Percentiles rank a stretch among this genome's conserved stretches.
phyloP scores from a whole-genome alignment of 2,113 vertebrate genomes.

The Physeter macrocephalus region DNA sequence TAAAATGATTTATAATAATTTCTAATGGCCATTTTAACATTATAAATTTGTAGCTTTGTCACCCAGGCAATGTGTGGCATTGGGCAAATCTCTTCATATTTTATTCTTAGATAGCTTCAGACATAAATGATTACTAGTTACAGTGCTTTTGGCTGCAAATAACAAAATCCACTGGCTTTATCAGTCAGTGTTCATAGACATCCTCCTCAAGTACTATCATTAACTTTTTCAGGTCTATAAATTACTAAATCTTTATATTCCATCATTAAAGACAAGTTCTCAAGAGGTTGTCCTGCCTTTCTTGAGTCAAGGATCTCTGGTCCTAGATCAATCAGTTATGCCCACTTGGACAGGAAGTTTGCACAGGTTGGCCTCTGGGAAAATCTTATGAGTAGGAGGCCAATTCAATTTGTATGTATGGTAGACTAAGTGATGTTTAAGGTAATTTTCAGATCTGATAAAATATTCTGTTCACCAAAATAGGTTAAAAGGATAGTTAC shows the following conservation, averaged over 20 bases:
- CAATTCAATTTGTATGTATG: not conserved
- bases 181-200: not conserved
- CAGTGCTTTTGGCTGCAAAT: not conserved
- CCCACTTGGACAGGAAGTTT: not conserved
- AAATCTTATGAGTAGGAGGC: not conserved
- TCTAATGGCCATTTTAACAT: not conserved
- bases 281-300: not conserved
- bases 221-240: not conserved
- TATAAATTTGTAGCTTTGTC: not conserved
- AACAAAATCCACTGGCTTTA: not conserved
- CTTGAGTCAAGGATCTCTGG: not conserved
- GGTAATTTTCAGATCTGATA: not conserved
- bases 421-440: not conserved
- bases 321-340: not conserved
- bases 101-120: not conserved
- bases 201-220: not conserved
- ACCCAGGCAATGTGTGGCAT: too few relatives aligned
- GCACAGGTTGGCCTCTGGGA: not conserved
- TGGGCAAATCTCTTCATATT: not conserved
- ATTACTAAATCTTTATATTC: not conserved
- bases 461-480: not conserved
- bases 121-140: not conserved
- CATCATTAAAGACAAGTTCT: not conserved
- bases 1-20: not conserved
- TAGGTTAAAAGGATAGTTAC: not conserved